phyloP scores from a whole-genome alignment of 2,113 vertebrate genomes.

The Hippocampus abdominalis region DNA sequence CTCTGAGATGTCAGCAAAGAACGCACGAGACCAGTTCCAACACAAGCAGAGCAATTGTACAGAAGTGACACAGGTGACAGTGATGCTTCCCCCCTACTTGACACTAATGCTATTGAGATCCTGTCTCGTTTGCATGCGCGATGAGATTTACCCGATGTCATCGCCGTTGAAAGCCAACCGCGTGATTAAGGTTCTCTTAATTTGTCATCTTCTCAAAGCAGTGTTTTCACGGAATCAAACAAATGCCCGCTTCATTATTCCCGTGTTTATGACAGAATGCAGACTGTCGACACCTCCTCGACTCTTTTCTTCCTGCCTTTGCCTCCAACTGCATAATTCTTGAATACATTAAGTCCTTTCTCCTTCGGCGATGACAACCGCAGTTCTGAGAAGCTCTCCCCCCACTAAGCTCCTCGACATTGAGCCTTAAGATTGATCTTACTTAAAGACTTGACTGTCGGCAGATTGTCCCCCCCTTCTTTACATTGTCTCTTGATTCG shows the following conservation, averaged over 20 bases:
- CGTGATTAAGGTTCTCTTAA: constrained; percentile 26
- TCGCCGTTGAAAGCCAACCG: constrained; percentile 23
- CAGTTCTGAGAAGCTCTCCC: constrained; percentile 37
- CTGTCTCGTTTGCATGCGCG: constrained; percentile 33
- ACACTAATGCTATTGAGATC: constrained; percentile 49
- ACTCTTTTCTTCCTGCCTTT: constrained; percentile 25
- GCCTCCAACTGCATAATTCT: constrained; percentile 27
- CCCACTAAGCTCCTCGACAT: constrained; percentile 49
- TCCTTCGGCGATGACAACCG: constrained; percentile 45
- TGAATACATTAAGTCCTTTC: constrained; percentile 44
- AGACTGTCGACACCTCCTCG: constrained; percentile 27
- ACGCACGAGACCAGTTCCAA: constrained; percentile 51
- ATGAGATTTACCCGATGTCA: constrained; percentile 35
- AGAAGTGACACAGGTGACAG: constrained; percentile 49
- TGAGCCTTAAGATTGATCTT: constrained; percentile 51
- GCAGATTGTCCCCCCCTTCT: constrained; percentile 37
- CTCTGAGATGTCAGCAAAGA: constrained; percentile 47
- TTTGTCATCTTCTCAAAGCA: constrained; percentile 19
- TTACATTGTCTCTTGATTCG: constrained; percentile 50
- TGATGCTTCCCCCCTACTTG: constrained; percentile 26
- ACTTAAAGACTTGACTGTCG: constrained; percentile 55
- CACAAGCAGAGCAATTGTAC: constrained; percentile 40
- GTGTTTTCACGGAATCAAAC: constrained; percentile 5
- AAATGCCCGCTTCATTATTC: constrained; percentile 10
- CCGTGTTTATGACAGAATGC: constrained; percentile 31